Conservation (phyloP, 2,797 vertebrate species). For the Coregonus sp. region DNA sequence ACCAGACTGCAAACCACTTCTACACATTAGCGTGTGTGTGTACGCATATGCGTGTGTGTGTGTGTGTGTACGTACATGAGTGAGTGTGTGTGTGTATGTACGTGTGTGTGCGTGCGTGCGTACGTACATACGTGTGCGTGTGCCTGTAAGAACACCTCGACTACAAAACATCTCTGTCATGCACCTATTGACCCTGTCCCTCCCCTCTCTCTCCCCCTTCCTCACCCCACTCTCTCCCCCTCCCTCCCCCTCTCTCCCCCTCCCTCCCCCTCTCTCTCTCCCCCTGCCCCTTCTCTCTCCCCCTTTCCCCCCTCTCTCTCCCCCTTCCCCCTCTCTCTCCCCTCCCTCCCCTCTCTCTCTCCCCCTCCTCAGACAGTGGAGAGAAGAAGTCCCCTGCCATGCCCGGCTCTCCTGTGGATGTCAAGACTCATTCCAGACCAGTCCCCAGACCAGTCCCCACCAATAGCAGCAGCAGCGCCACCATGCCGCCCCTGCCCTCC, state of each 20-base stretch:
- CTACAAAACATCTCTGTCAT: too few species aligned
- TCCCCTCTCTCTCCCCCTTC: slow-evolving; percentile 12
- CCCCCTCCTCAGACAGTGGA: slow-evolving; percentile 80
- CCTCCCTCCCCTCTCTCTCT: neutral
- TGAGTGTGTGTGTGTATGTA: too few species aligned
- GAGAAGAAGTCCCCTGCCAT: slow-evolving; percentile 97
- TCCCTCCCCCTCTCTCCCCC: neutral
- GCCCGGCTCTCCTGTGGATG: slow-evolving; percentile 98
- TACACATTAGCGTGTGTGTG: slow-evolving; percentile 5
- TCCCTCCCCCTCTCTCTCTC: neutral
- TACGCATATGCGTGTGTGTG: neutral
- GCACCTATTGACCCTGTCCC: neutral
- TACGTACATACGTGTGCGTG: too few species aligned
- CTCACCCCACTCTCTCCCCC: neutral
- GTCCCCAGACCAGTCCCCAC: slow-evolving; percentile 68
- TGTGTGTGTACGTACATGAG: neutral
- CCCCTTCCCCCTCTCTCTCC: neutral
- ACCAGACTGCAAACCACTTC: too few species aligned
- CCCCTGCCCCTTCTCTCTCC: neutral
- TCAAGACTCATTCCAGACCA: slow-evolving; percentile 95
- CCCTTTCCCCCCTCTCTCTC: neutral
- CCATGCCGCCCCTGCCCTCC: slow-evolving; percentile 94
- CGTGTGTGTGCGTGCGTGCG: too few species aligned
- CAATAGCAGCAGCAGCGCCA: slow-evolving; percentile 72
- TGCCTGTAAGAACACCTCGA: too few species aligned